Evolutionary conservation across 2,797 vertebrate genomes (phyloP).

Genomic region (Sebastes matsubarae): DNA sequence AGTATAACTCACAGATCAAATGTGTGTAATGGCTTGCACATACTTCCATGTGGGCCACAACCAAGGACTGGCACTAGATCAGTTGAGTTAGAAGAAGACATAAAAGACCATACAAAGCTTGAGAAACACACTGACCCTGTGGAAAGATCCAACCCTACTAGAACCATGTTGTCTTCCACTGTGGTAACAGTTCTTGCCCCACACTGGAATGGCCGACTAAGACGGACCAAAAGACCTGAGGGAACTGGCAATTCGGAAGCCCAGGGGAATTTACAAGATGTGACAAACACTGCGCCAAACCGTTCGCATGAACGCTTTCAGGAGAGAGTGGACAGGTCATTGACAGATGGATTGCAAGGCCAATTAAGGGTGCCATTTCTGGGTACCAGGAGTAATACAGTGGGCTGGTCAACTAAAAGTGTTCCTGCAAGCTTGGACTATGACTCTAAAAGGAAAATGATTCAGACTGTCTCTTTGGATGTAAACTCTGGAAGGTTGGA

Average conservation of each 20-base stretch:
- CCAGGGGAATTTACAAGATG: constrained; percentile 50
- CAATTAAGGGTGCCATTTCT: constrained; percentile 47
- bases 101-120: constrained; percentile 11
- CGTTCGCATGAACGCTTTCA: constrained; percentile 26
- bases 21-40: constrained; percentile 9
- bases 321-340: constrained; percentile 32
- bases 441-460: constrained; percentile 53
- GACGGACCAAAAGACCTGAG: constrained; percentile 67
- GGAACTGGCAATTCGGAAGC: constrained; percentile 43
- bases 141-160: background rate
- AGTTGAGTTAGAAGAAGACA: constrained; percentile 8
- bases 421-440: constrained; percentile 53
- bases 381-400: constrained; percentile 53
- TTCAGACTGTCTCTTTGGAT: constrained; percentile 65
- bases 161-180: constrained; percentile 80
- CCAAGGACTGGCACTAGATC: constrained; percentile 8
- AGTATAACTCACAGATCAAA: constrained; percentile 13
- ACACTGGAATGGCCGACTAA: constrained; percentile 71
- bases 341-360: constrained; percentile 23
- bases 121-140: background rate
- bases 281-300: constrained; percentile 16
- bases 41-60: constrained; percentile 13
- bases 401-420: constrained; percentile 70
- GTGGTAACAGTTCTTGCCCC: constrained; percentile 81
- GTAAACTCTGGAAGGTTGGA: constrained; percentile 37